Conservation (phyloP, 2,797 vertebrate species). For the Poecilia velifera region DNA sequence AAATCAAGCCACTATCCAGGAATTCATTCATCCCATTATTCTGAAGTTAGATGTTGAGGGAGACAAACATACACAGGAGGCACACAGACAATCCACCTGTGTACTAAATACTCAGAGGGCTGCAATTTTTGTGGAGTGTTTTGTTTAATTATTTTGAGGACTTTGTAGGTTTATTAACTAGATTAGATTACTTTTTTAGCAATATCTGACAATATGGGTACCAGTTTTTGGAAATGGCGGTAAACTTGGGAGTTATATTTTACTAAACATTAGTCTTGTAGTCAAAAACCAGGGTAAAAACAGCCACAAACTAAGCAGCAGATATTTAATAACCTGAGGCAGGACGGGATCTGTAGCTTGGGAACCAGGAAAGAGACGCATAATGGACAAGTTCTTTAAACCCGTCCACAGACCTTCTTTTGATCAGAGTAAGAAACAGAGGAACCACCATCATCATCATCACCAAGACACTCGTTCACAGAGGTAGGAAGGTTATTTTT, state of each 20-base stretch:
- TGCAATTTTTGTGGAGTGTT: not conserved
- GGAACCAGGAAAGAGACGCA: slow-evolving; percentile 57
- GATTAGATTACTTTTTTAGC: slow-evolving; percentile 9
- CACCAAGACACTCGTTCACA: slow-evolving; percentile 56
- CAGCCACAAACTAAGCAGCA: not conserved
- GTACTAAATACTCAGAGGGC: slow-evolving; percentile 9
- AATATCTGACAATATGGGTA: not conserved
- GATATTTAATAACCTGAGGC: not conserved
- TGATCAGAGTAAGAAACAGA: slow-evolving; percentile 65
- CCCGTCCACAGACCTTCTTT: slow-evolving; percentile 70
- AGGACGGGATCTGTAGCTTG: slow-evolving; percentile 29
- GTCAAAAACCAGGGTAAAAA: slow-evolving; percentile 7
- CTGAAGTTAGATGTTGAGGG: slow-evolving; percentile 35
- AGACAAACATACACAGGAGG: slow-evolving; percentile 24
- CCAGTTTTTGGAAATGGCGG: slow-evolving; percentile 10
- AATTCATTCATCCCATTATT: slow-evolving; percentile 57
- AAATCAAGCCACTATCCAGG: slow-evolving; percentile 51
- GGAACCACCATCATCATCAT: slow-evolving; percentile 55
- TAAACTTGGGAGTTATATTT: not conserved
- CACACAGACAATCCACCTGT: slow-evolving; percentile 4
- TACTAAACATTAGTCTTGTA: slow-evolving; percentile 9
- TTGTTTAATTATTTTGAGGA: not conserved
- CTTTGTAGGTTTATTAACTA: not conserved
- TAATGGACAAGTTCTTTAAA: slow-evolving; percentile 84
- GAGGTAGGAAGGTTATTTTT: slow-evolving; percentile 53